Evolutionary conservation across 2,888 invertebrate species (phyloP).

Genomic region (Agelastica alni): DNA sequence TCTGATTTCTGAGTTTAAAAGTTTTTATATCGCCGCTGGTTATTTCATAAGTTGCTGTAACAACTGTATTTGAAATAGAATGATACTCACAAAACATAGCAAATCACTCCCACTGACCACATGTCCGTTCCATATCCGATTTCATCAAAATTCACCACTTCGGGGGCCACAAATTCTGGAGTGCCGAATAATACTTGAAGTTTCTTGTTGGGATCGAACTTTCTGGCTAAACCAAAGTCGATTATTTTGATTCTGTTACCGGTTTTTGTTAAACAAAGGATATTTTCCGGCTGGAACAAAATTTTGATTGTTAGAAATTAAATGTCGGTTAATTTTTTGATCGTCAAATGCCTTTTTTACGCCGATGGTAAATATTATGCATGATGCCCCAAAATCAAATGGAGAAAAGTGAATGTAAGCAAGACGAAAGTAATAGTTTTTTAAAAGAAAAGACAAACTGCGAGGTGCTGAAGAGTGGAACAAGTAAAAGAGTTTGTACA

Average conservation of each 20-base stretch:
- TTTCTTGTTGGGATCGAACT: slow-evolving; percentile 89
- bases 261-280: slow-evolving; percentile 90
- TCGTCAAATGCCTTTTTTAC: too few species aligned
- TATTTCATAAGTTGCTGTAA: too few species aligned
- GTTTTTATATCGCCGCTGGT: too few species aligned
- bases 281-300: slow-evolving; percentile 88
- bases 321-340: too few species aligned
- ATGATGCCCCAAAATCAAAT: too few species aligned
- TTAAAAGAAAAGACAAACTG: too few species aligned
- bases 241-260: slow-evolving; percentile 99
- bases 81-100: slow-evolving; percentile 92
- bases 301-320: slow-evolving; percentile 4
- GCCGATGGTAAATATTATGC: too few species aligned
- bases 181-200: slow-evolving; percentile 95
- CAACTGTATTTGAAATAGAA: slow-evolving; percentile 1
- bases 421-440: too few species aligned
- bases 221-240: slow-evolving; percentile 95
- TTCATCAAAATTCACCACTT: slow-evolving; percentile 97
- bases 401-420: too few species aligned
- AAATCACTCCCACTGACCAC: slow-evolving; percentile 99
- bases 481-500: too few species aligned
- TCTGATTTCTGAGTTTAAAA: too few species aligned
- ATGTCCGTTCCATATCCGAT: slow-evolving; percentile 96
- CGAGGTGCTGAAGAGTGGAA: too few species aligned
- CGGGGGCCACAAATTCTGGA: slow-evolving; percentile 98